Conservation (phyloP, 1,140 invertebrate species). For the Lutraria rhynchaena region DNA sequence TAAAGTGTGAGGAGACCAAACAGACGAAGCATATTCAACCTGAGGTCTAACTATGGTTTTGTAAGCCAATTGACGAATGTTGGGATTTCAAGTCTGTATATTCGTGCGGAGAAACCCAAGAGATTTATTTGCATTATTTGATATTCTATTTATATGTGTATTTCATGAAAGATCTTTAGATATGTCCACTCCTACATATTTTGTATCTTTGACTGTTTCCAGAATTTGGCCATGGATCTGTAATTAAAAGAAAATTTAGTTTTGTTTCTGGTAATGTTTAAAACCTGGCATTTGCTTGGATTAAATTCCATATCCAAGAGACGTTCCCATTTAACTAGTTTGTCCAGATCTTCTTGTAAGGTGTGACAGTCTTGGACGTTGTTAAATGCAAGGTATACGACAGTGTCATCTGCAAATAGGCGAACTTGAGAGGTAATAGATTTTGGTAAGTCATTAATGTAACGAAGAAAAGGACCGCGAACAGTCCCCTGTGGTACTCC, state of each 20-base stretch:
- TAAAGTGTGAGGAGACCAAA: too few relatives aligned
- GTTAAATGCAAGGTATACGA: conserved; percentile 18
- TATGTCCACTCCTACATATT: too few relatives aligned
- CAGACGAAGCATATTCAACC: too few relatives aligned
- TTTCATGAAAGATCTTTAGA: too few relatives aligned
- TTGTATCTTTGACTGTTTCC: conserved; percentile 2
- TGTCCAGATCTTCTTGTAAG: conserved; percentile 51
- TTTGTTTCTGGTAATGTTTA: conserved; percentile 38
- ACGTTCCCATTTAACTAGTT: conserved; percentile 25
- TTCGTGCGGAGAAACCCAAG: too few relatives aligned
- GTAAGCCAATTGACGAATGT: too few relatives aligned
- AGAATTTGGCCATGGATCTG: conserved; percentile 26
- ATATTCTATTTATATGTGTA: too few relatives aligned
- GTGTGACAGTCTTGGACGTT: conserved; percentile 17
- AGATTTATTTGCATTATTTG: too few relatives aligned
- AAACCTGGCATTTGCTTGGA: conserved; percentile 36
- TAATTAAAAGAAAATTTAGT: conserved; percentile 37
- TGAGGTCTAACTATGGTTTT: too few relatives aligned
- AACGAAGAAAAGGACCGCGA: too few relatives aligned
- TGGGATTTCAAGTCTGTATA: too few relatives aligned
- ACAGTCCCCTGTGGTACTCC: too few relatives aligned
- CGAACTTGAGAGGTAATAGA: conserved; percentile 7
- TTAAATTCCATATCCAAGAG: conserved; percentile 35
- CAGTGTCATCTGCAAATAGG: conserved; percentile 11
- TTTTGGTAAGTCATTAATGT: neutral